Evolutionary conservation across 1,140 invertebrate species (phyloP), one percentile per base, ranked within the genome.

Genomic region (Diabrotica undecimpunctata): DNA sequence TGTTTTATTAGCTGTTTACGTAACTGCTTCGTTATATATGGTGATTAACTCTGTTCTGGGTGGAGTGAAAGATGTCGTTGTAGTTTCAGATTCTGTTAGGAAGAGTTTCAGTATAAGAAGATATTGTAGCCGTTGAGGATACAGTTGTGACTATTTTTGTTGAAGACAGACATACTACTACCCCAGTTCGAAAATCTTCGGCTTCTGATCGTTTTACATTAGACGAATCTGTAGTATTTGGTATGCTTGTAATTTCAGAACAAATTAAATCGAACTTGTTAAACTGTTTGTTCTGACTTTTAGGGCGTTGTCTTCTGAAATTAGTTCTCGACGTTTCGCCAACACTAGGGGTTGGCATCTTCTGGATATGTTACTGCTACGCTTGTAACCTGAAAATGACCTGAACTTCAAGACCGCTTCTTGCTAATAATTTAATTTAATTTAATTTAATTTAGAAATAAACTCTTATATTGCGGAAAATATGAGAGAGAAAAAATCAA

Each of bases 201-300:
- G n/a, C n/a, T n/a, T n/a, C n/a, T n/a, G n/a, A n/a, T n/a, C n/a
- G n/a, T n/a, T n/a, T n/a, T n/a, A n/a, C n/a, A n/a, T n/a, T n/a
- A 7, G 53, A n/a, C 13, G n/a, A n/a, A 8, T n/a, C n/a, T 13
- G 7, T 7, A 13, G 8, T 54, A n/a, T 13, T 25, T 8, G n/a
- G 8, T n/a, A 54, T 25, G 53, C 76, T 65, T n/a, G 73, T 75
- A 55, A 72, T 75, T 66, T 62, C 62, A 13, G 72, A 74, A 66
- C 70, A 55, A 61, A 41, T 51, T 71, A 79, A 80, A 72, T 79
- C 72, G n/a, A 64, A 51, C 58, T 79, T 74, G 8, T 62, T 68
- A 66, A 80, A 81, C n/a, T n/a, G n/a, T n/a, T n/a, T n/a, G n/a
- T n/a, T n/a, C n/a, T n/a, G n/a, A n/a, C n/a, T n/a, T n/a, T n/a